A percentile compares a stretch with the other conserved stretches of the same genome.
Conservation (phyloP, 2,797 vertebrate species). For the Malurus leucopterus region DNA sequence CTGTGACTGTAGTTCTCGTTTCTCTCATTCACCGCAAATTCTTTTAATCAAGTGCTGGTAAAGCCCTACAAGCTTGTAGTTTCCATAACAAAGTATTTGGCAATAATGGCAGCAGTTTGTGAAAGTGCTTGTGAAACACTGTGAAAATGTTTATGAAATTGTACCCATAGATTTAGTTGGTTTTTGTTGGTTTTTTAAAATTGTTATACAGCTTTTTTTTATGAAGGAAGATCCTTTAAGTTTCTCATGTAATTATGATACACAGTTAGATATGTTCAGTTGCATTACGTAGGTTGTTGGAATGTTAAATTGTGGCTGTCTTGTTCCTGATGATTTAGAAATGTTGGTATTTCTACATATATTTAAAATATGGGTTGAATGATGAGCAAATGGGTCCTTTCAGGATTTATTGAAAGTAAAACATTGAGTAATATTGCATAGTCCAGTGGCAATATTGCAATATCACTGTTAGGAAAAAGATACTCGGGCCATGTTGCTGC, state of each 20-base stretch:
- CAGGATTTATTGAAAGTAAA: neutral
- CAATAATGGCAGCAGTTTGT: neutral
- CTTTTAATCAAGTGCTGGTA: conserved; percentile 21
- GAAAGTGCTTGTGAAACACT: neutral
- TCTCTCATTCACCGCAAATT: neutral
- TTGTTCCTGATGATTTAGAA: neutral
- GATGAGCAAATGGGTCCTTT: neutral
- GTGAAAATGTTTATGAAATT: neutral
- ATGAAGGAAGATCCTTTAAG: neutral
- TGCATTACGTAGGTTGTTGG: neutral
- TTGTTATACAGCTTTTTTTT: neutral
- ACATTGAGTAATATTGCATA: neutral
- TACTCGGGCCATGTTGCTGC: neutral
- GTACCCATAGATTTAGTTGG: neutral
- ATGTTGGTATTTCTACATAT: neutral
- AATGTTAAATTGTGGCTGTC: neutral
- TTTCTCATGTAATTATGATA: neutral
- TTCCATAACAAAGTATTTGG: conserved; percentile 3
- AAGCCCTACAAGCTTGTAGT: neutral
- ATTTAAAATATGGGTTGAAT: neutral
- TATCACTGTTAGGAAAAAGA: fast-evolving
- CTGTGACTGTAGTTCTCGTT: neutral
- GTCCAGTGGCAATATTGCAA: neutral
- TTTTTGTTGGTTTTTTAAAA: neutral
- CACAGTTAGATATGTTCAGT: neutral